These are phyloP conservation scores for Nothobranchius kuhntae DNA, from an alignment of 2,113 vertebrate species.

Conservation along the genomic window DNA sequence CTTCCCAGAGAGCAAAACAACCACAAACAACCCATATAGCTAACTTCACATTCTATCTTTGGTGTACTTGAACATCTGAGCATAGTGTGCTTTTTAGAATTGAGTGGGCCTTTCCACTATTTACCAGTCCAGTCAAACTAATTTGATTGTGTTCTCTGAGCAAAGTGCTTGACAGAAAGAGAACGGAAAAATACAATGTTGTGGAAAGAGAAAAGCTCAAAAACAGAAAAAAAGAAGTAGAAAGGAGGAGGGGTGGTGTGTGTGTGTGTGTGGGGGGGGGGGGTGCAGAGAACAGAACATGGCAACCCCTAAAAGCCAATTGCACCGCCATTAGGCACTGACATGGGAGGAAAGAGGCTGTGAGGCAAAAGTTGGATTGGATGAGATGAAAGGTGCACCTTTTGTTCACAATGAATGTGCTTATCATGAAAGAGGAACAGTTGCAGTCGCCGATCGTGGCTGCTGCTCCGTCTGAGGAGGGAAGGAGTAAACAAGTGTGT, in stretches of 20 bases:
- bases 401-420: slow-evolving; percentile 70
- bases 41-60: slow-evolving; percentile 48
- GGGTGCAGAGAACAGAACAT: slow-evolving; percentile 38
- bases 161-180: slow-evolving; percentile 54
- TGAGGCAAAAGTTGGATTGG: slow-evolving; percentile 55
- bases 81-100: slow-evolving; percentile 30
- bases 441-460: slow-evolving; percentile 5
- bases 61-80: slow-evolving; percentile 24
- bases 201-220: slow-evolving; percentile 3
- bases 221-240: slow-evolving; percentile 6
- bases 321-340: slow-evolving; percentile 65
- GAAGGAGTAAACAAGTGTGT: slow-evolving; percentile 49
- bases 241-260: neutral
- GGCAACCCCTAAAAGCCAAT: slow-evolving; percentile 69
- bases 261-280: neutral
- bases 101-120: slow-evolving; percentile 42
- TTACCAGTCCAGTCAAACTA: slow-evolving; percentile 61
- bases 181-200: slow-evolving; percentile 24
- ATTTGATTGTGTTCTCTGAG: slow-evolving; percentile 59
- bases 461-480: slow-evolving; percentile 18
- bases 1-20: slow-evolving; percentile 52
- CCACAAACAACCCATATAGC: slow-evolving; percentile 51
- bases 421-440: slow-evolving; percentile 47
- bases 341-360: slow-evolving; percentile 30
- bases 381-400: slow-evolving; percentile 67